Conservation (phyloP, 2,113 vertebrate genomes). For the Garra rufa region DNA sequence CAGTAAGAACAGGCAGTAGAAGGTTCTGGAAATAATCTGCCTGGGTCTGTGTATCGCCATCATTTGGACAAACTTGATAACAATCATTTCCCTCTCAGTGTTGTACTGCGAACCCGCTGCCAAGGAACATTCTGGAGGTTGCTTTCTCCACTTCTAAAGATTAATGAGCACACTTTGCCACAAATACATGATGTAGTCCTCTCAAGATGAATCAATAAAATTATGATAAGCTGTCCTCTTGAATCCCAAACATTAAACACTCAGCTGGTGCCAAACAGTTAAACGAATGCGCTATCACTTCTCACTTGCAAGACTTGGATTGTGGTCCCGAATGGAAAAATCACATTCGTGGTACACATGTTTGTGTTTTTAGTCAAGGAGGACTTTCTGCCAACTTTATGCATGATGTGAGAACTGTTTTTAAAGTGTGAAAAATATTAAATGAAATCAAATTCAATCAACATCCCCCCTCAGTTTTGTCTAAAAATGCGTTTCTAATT, state of each 20-base stretch:
- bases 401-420: conserved; percentile 36
- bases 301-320: conserved; percentile 47
- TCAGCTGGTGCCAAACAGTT: conserved; percentile 49
- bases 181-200: conserved; percentile 47
- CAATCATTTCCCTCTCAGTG: conserved; percentile 25
- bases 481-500: background rate
- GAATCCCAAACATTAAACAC: conserved; percentile 50
- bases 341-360: conserved; percentile 58
- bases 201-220: conserved; percentile 46
- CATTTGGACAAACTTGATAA: conserved; percentile 41
- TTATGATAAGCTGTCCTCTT: conserved; percentile 48
- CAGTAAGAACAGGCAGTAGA: conserved; percentile 29
- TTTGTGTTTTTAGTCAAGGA: conserved; percentile 55
- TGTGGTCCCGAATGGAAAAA: conserved; percentile 46
- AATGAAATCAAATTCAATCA: conserved; percentile 16
- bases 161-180: conserved; percentile 43
- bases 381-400: conserved; percentile 32
- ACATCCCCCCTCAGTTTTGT: background rate
- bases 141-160: conserved; percentile 39
- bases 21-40: conserved; percentile 29
- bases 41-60: conserved; percentile 22
- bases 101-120: conserved; percentile 24
- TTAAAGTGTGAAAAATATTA: conserved; percentile 41
- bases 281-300: conserved; percentile 52
- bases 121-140: conserved; percentile 44